Evolutionary conservation across 2,797 vertebrate genomes (phyloP).

Genomic region (Todus mexicanus): DNA sequence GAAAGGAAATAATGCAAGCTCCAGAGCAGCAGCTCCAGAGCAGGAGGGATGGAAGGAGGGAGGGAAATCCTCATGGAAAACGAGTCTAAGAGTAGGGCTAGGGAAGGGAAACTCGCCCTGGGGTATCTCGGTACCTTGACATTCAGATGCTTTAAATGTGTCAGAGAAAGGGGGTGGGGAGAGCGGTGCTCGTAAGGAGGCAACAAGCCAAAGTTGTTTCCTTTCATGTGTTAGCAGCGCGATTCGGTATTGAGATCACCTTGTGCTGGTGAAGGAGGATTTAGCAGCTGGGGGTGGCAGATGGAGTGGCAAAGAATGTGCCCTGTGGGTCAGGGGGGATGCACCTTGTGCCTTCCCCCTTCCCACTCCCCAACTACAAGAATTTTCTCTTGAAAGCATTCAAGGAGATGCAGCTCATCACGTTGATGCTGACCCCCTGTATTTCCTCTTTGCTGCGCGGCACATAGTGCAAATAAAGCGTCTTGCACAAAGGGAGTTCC

Average conservation of each 20-base stretch:
- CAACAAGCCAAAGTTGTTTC: slow-evolving; percentile 35
- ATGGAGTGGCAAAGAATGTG: slow-evolving; percentile 44
- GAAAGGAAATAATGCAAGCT: slow-evolving; percentile 67
- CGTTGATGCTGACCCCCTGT: background rate
- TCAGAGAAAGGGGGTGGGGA: slow-evolving; percentile 10
- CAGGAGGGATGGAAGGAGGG: slow-evolving; percentile 3
- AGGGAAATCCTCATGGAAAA: slow-evolving; percentile 40
- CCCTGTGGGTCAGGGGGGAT: slow-evolving; percentile 8
- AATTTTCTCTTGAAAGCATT: background rate
- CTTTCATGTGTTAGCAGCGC: background rate
- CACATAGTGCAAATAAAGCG: background rate
- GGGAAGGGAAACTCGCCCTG: slow-evolving; percentile 8
- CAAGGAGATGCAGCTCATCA: background rate
- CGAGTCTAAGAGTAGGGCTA: background rate
- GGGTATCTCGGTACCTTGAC: slow-evolving; percentile 35
- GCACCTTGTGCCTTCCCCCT: background rate
- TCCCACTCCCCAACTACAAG: background rate
- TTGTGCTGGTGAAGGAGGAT: slow-evolving; percentile 20
- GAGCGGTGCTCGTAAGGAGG: background rate
- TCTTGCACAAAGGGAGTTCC: background rate
- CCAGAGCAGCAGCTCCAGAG: slow-evolving; percentile 67
- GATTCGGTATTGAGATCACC: background rate
- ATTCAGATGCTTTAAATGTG: slow-evolving; percentile 30
- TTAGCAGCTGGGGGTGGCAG: slow-evolving; percentile 54
- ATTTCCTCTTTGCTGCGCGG: background rate